These are phyloP conservation scores for Athripsodes cinereus DNA, from an alignment of 2,888 invertebrate species.

Conservation along the genomic window DNA sequence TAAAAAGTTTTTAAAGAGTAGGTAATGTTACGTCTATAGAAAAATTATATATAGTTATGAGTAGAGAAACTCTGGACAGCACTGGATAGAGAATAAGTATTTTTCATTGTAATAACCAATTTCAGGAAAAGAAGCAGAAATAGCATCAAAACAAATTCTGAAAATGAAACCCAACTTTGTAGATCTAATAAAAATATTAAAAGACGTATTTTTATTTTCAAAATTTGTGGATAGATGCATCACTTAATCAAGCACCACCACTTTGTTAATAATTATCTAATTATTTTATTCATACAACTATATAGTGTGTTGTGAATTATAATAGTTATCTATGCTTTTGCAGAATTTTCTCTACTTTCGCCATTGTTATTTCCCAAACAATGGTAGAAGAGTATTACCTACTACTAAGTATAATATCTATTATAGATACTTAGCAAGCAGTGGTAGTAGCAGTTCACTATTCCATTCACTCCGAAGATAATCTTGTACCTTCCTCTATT, in stretches of 20 bases:
- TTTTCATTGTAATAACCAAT: not conserved
- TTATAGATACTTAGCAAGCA: not conserved
- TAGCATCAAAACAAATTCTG: not conserved
- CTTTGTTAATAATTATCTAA: too few relatives aligned
- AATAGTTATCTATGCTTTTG: too few relatives aligned
- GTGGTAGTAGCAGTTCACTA: not conserved
- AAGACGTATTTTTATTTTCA: not conserved
- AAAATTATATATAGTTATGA: too few relatives aligned
- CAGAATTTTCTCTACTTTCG: conserved; percentile 27
- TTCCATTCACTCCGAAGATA: too few relatives aligned
- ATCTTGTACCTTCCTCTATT: too few relatives aligned
- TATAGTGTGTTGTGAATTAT: conserved; percentile 11
- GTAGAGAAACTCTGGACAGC: too few relatives aligned
- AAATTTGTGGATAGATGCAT: not conserved
- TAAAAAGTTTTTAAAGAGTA: too few relatives aligned
- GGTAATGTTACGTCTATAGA: too few relatives aligned
- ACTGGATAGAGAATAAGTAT: too few relatives aligned
- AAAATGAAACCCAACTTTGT: not conserved
- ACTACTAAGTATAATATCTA: not conserved
- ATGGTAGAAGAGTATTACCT: conserved; percentile 10
- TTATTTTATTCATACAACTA: too few relatives aligned
- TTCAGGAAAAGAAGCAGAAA: not conserved
- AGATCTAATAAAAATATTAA: not conserved
- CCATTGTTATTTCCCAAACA: conserved; percentile 26
- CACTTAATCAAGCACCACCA: too few relatives aligned